phyloP scores from a whole-genome alignment of 2,888 invertebrate species.

The Agelastica alni region DNA sequence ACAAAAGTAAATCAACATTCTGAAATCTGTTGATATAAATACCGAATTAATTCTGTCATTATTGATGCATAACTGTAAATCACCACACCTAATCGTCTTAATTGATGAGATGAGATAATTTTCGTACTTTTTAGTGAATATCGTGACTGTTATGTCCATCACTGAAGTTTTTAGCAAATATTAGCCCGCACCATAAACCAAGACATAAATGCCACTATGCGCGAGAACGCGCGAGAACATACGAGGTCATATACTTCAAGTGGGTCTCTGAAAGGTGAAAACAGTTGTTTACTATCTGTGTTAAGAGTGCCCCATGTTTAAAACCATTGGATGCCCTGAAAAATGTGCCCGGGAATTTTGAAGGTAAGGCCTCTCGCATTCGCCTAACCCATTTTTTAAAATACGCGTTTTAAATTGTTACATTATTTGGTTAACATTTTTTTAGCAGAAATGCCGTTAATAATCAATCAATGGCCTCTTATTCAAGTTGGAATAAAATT shows the following conservation, averaged over 20 bases:
- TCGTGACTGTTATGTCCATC: conserved; percentile 7
- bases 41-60: too few species aligned
- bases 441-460: too few species aligned
- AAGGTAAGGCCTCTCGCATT: conserved; percentile 38
- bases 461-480: too few species aligned
- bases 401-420: too few species aligned
- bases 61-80: background rate
- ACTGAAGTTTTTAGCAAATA: conserved; percentile 23
- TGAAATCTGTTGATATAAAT: too few species aligned
- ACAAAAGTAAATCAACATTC: too few species aligned
- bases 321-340: conserved; percentile 42
- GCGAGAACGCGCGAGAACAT: conserved; percentile 53
- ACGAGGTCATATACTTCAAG: conserved; percentile 54
- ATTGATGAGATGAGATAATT: background rate
- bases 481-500: too few species aligned
- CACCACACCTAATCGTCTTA: conserved; percentile 11
- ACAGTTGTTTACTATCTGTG: conserved; percentile 55
- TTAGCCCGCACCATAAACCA: conserved; percentile 30
- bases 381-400: background rate
- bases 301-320: conserved; percentile 42
- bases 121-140: background rate
- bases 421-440: too few species aligned
- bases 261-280: conserved; percentile 53
- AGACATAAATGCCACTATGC: conserved; percentile 43
- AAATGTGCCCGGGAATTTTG: conserved; percentile 45